phyloP scores from a whole-genome alignment of 1,140 invertebrate genomes.

The Cephus cinctus region DNA sequence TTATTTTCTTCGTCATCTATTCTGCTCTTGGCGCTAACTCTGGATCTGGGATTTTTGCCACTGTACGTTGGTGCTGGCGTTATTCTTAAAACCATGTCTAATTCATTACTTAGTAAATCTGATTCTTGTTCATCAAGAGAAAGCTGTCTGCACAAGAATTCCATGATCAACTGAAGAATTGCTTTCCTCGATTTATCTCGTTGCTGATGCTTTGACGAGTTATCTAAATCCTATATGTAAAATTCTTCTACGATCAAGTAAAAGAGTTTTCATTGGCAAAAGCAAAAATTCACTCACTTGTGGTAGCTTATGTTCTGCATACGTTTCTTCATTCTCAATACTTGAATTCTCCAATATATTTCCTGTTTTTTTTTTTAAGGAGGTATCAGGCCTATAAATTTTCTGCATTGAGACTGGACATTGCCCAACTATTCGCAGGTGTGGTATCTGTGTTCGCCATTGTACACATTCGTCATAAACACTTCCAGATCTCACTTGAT shows the following conservation, averaged over 20 bases:
- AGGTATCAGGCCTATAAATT: background rate
- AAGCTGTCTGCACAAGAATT: slow-evolving; percentile 38
- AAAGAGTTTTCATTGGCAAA: too few species aligned
- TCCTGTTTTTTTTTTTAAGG: background rate
- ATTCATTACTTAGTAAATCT: slow-evolving; percentile 26
- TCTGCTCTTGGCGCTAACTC: too few species aligned
- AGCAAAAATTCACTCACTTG: too few species aligned
- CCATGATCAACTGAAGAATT: slow-evolving; percentile 38
- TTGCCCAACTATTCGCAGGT: slow-evolving; percentile 41
- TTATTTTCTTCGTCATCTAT: too few species aligned
- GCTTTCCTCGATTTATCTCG: slow-evolving; percentile 30
- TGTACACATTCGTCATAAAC: slow-evolving; percentile 44
- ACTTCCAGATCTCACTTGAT: slow-evolving; percentile 18
- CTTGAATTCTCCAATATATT: too few species aligned
- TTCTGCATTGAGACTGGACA: slow-evolving; percentile 11
- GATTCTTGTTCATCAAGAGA: slow-evolving; percentile 29
- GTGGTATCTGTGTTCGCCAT: slow-evolving; percentile 44
- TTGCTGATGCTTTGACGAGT: slow-evolving; percentile 19
- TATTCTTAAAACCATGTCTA: slow-evolving; percentile 37
- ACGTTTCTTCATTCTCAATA: too few species aligned
- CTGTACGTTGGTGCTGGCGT: slow-evolving; percentile 31
- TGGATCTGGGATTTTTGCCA: slow-evolving; percentile 25
- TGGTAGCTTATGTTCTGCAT: too few species aligned
- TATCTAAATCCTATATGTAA: slow-evolving; percentile 9
- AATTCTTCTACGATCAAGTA: too few species aligned